phyloP scores from a whole-genome alignment of 2,113 vertebrate species.

The Pteruthius melanotis region DNA sequence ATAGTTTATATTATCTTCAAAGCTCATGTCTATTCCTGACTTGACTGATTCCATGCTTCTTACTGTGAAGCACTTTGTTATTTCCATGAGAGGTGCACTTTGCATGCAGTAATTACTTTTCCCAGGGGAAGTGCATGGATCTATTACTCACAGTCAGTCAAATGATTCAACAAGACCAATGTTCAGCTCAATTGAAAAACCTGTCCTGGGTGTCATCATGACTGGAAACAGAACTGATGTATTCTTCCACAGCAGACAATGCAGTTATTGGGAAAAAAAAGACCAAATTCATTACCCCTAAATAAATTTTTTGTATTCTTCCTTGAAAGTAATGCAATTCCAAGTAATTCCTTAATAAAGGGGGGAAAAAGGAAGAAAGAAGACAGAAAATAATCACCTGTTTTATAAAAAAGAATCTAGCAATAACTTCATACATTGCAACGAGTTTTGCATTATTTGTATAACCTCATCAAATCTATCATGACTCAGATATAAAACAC shows the following conservation, averaged over 20 bases:
- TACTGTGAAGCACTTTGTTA: constrained; percentile 21
- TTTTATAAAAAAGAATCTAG: not conserved
- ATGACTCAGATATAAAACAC: not conserved
- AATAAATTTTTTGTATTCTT: not conserved
- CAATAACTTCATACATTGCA: not conserved
- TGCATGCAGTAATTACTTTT: constrained; percentile 35
- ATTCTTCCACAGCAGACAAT: not conserved
- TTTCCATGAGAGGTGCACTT: not conserved
- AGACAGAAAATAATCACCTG: not conserved
- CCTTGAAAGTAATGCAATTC: not conserved
- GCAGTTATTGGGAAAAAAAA: not conserved
- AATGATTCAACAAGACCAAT: not conserved
- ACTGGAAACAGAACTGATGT: not conserved
- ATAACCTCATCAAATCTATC: not conserved
- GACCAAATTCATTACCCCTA: not conserved
- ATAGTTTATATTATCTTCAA: constrained; percentile 62
- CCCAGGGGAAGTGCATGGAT: not conserved
- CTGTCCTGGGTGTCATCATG: not conserved
- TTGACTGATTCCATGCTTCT: constrained; percentile 13
- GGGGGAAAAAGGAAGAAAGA: not conserved
- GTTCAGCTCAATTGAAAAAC: not conserved
- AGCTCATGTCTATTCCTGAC: constrained; percentile 26
- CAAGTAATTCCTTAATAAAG: not conserved
- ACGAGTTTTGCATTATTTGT: not conserved
- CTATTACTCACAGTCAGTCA: not conserved